A percentile compares a stretch with the other conserved stretches of the same genome.
These are phyloP conservation scores for Turnix velox DNA, from an alignment of 2,113 vertebrate species.

Conservation along the genomic window DNA sequence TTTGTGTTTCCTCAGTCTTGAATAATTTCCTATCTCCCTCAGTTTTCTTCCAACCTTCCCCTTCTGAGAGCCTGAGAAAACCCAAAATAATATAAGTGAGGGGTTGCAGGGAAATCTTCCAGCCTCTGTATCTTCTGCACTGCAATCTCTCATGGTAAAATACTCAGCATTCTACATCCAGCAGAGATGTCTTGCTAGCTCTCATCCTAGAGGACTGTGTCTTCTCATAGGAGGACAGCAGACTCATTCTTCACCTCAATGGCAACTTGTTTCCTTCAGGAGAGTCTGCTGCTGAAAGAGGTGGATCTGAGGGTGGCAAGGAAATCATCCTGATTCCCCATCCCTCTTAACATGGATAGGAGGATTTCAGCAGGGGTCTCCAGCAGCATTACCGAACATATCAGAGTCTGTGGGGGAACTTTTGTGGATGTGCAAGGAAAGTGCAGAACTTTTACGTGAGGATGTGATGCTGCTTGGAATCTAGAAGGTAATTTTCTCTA, in stretches of 20 bases:
- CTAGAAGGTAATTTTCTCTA: background rate
- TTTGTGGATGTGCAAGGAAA: background rate
- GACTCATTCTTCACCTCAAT: background rate
- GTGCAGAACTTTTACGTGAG: background rate
- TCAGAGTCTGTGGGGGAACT: background rate
- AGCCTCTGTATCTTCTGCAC: background rate
- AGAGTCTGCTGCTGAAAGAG: background rate
- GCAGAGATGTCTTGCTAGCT: background rate
- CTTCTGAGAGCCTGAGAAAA: background rate
- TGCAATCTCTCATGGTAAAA: background rate
- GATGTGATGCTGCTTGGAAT: background rate
- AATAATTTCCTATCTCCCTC: background rate
- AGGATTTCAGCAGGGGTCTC: background rate
- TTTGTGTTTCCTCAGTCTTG: background rate
- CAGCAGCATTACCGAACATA: background rate
- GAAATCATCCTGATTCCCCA: background rate
- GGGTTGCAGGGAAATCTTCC: background rate
- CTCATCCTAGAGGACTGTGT: background rate
- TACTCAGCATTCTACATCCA: background rate
- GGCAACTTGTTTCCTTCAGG: background rate
- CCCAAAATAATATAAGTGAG: background rate
- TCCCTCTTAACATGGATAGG: background rate
- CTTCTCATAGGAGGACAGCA: background rate
- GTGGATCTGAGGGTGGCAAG: background rate
- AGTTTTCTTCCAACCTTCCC: background rate